These are phyloP conservation scores for Phodopus roborovskii DNA, from an alignment of 2,113 vertebrate genomes.

Conservation along the genomic window DNA sequence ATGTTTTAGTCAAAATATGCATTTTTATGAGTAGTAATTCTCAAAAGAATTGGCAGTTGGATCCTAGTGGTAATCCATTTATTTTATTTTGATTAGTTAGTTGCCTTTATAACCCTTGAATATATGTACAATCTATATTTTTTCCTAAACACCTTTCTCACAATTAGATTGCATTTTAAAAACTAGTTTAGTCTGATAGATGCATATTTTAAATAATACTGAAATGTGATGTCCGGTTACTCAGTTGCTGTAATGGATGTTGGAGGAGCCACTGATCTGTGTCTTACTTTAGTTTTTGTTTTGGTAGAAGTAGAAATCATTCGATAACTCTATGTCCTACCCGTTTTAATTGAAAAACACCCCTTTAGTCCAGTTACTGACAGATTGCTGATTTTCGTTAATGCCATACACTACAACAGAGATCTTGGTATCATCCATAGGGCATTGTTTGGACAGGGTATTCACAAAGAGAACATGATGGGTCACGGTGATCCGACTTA, in stretches of 20 bases:
- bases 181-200: background rate
- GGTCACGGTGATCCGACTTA: background rate
- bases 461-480: background rate
- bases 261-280: background rate
- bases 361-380: background rate
- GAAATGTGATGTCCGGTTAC: background rate
- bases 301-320: slow-evolving; percentile 13
- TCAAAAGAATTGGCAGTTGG: slow-evolving; percentile 30
- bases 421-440: background rate
- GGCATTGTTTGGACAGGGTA: background rate
- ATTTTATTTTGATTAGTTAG: slow-evolving; percentile 33
- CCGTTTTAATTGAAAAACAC: background rate
- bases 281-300: background rate
- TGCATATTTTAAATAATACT: slow-evolving; percentile 8
- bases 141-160: background rate
- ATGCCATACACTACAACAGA: background rate
- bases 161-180: slow-evolving; percentile 33
- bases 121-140: background rate
- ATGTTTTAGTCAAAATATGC: slow-evolving; percentile 33
- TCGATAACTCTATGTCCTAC: background rate
- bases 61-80: background rate
- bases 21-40: slow-evolving; percentile 33
- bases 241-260: background rate
- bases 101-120: background rate
- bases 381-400: background rate